A percentile compares a stretch with the other conserved stretches of the same genome.
Evolutionary conservation across 2,113 vertebrate genomes (phyloP).

Genomic region (Sardina pilchardus): DNA sequence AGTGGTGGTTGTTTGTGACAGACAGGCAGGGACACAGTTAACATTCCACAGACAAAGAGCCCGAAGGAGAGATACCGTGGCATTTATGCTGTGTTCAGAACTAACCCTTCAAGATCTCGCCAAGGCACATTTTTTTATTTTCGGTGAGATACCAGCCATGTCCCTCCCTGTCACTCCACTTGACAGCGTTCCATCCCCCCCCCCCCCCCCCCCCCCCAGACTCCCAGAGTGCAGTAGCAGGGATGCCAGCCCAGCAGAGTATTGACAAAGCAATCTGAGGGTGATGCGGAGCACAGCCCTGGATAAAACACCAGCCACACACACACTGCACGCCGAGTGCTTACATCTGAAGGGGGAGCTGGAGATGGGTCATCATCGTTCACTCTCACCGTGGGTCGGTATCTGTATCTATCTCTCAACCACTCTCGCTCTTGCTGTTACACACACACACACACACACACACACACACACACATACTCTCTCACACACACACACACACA

Average conservation of each 20-base stretch:
- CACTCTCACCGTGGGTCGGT: background rate
- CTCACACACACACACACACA: too few species aligned
- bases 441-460: background rate
- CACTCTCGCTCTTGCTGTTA: background rate
- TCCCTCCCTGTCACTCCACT: conserved; percentile 89
- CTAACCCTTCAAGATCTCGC: conserved; percentile 94
- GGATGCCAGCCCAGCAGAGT: conserved; percentile 78
- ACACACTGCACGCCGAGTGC: background rate
- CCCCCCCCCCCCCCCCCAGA: background rate
- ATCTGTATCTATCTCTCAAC: background rate
- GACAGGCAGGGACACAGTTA: conserved; percentile 80
- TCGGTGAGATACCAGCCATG: conserved; percentile 97
- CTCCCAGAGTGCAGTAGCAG: conserved; percentile 66
- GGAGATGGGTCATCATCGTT: background rate
- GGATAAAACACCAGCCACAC: conserved; percentile 82
- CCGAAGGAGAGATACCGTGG: conserved; percentile 97
- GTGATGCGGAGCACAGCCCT: conserved; percentile 81
- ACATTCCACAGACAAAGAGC: conserved; percentile 86
- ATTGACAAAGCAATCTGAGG: conserved; percentile 96
- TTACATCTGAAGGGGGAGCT: background rate
- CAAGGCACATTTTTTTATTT: conserved; percentile 89
- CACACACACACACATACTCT: background rate
- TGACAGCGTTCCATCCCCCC: conserved; percentile 84
- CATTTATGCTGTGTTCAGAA: conserved; percentile 91
- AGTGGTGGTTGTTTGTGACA: background rate